phyloP scores from a whole-genome alignment of 1,140 invertebrate genomes.

The Bombus sibiricus region DNA sequence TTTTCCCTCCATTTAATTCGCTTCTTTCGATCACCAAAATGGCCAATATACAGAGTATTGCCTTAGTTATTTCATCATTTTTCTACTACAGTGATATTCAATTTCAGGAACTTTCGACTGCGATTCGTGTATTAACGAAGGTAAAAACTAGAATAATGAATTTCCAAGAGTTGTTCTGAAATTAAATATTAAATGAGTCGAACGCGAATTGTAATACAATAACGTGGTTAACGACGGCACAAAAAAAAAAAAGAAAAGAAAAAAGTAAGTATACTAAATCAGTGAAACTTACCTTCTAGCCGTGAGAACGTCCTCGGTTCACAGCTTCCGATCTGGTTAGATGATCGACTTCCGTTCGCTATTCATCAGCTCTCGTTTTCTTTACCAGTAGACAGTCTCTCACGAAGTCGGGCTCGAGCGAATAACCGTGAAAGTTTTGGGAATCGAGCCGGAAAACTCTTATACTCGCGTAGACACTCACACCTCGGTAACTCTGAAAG shows the following conservation, averaged over 20 bases:
- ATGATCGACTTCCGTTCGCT: slow-evolving; percentile 58
- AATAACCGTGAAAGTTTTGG: slow-evolving; percentile 65
- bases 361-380: slow-evolving; percentile 46
- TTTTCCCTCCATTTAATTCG: neutral
- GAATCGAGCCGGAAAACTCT: slow-evolving; percentile 55
- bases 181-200: too few relatives aligned
- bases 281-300: slow-evolving; percentile 39
- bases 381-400: slow-evolving; percentile 52
- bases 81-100: too few relatives aligned
- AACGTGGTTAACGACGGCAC: neutral
- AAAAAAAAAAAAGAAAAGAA: neutral
- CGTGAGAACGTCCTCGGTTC: slow-evolving; percentile 60
- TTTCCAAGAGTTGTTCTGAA: too few relatives aligned
- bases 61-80: neutral
- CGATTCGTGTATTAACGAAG: too few relatives aligned
- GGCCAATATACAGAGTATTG: neutral
- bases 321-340: slow-evolving; percentile 60
- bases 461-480: slow-evolving; percentile 45
- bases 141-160: too few relatives aligned
- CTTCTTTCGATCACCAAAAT: neutral
- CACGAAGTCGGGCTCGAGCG: slow-evolving; percentile 39
- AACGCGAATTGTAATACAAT: neutral
- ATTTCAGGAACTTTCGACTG: too few relatives aligned
- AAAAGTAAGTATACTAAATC: neutral
- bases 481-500: slow-evolving; percentile 38